Percentiles rank a stretch among this genome's conserved stretches.
phyloP scores from a whole-genome alignment of 2,888 invertebrate genomes.

The Trypoxylon attenuatum region DNA sequence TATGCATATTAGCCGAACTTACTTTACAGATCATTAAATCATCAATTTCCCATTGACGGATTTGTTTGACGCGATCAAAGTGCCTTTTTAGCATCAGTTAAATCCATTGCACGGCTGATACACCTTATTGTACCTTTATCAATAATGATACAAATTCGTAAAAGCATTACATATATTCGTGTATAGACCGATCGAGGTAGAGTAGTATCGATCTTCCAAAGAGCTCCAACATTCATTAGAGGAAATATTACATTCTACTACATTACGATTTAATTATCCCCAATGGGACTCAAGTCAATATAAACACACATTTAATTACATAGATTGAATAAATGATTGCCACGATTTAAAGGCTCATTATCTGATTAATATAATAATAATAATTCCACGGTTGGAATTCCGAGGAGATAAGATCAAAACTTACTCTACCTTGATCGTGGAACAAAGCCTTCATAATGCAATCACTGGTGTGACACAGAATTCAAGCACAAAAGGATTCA shows the following conservation, averaged over 20 bases:
- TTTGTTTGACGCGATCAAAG: slow-evolving; percentile 1
- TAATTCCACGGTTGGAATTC: too few species aligned
- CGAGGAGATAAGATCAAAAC: too few species aligned
- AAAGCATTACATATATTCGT: slow-evolving; percentile 19
- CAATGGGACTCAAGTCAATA: too few species aligned
- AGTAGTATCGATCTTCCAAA: neutral
- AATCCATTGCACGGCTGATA: slow-evolving; percentile 13
- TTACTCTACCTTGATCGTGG: too few species aligned
- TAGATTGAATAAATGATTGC: too few species aligned
- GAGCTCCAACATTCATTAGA: neutral
- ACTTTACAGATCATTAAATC: neutral
- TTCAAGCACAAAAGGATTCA: too few species aligned
- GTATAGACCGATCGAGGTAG: slow-evolving; percentile 5
- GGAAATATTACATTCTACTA: neutral
- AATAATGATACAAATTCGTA: slow-evolving; percentile 24
- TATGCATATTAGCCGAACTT: slow-evolving; percentile 4
- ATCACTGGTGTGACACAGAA: too few species aligned
- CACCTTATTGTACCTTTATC: slow-evolving; percentile 17
- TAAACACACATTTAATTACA: neutral
- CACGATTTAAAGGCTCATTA: too few species aligned
- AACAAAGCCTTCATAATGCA: too few species aligned
- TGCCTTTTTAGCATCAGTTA: neutral
- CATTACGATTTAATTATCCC: too few species aligned
- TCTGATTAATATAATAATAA: too few species aligned
- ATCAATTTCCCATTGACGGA: neutral